Conservation (phyloP, 2,113 vertebrate species). For the Entomyzon cyanotis region DNA sequence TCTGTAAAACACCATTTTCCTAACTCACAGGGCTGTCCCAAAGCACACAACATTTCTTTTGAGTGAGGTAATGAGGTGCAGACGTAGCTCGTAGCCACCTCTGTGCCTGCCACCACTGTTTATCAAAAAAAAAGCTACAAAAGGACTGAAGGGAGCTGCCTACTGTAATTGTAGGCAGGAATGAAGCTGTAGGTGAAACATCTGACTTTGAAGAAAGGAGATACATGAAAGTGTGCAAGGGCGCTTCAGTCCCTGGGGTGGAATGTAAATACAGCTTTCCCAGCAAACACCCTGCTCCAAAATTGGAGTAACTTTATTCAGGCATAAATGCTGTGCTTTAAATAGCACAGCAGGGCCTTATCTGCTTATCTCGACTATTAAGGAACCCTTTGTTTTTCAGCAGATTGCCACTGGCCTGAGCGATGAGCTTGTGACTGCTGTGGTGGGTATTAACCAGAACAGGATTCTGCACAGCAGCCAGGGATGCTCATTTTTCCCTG, state of each 20-base stretch:
- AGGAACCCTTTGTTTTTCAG: not conserved
- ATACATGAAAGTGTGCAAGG: conserved; percentile 7
- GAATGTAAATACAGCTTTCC: conserved; percentile 44
- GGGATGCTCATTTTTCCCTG: not conserved
- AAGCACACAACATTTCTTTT: not conserved
- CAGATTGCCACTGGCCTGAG: not conserved
- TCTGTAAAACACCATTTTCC: conserved; percentile 6
- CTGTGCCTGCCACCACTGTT: not conserved
- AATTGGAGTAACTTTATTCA: not conserved
- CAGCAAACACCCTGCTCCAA: not conserved
- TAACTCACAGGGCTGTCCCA: not conserved
- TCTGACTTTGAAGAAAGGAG: conserved; percentile 38
- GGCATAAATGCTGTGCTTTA: not conserved
- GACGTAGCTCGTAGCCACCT: not conserved
- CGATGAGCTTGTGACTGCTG: not conserved
- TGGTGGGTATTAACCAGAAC: fast-evolving
- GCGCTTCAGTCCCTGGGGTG: conserved; percentile 14
- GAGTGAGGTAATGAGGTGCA: not conserved
- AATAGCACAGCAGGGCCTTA: not conserved
- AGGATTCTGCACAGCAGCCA: not conserved
- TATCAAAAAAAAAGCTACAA: not conserved
- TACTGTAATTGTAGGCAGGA: not conserved
- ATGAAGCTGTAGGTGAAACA: conserved; percentile 6
- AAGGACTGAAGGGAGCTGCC: not conserved
- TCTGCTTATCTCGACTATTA: not conserved